Base-by-base conservation (phyloP, 2,888 invertebrate species). In the Thymelicus sylvestris region DNA sequence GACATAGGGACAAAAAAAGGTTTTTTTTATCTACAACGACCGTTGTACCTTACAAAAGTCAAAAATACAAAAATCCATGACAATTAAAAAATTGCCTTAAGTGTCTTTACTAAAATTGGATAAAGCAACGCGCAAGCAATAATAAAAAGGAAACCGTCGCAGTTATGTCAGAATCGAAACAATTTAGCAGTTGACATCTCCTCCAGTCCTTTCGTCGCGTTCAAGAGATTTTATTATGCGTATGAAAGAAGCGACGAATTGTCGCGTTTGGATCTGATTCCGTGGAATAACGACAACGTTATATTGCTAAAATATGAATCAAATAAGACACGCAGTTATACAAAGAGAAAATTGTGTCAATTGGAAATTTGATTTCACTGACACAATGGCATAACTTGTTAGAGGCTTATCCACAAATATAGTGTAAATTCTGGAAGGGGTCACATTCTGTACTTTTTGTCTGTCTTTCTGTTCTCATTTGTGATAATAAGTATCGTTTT, bases 151-250 rank as follows among this genome's bases (percentile, higher is more conserved):
- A 47, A 62, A 62, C 24, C 19, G 44, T 47, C 44, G 19, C 62
- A 24, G 47, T 62, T 62, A 62, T 62, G 62, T 62, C 62, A 62
- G 19, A 47, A 47, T 62, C 62, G 47, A 47, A 24, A 44, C 62
- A 47, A 62, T 62, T 62, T 44, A 47, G 62, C 47, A 19, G 61
- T 31, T 62, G 41, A 62, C 62, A 47, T 57, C 57, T 57, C 57
- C 8, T 24, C 24, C 13, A 57, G 38, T 38, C 57, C 31, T 57
- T 57, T 57, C 57, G 38, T 55, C 24, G 50, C 8, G 50, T 38
- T 13, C 38, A 38, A 13, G 13, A 57, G 57, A 57, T 57, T 57
- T 57, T 57, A 57, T 57, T 57, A 57, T 38, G 57, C 57, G 57
- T 57, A 57, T 57, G 57, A 57, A 57, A 52, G 50, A 52, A 57